Conservation (phyloP, 2,113 vertebrate genomes). For the Trogon melanurus region DNA sequence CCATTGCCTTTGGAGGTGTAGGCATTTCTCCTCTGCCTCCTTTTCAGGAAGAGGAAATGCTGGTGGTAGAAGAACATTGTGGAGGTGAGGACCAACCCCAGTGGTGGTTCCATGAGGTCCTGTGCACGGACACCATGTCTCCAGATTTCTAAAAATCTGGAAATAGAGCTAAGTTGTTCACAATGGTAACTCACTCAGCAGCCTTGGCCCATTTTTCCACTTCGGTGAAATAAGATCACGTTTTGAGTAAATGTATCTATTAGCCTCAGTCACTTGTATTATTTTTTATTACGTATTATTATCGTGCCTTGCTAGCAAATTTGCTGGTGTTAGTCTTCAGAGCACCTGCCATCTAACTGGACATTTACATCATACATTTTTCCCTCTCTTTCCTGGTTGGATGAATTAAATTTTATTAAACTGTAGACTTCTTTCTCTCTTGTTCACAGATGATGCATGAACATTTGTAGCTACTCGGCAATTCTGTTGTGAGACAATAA, state of each 20-base stretch:
- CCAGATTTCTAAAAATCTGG: neutral
- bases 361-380: neutral
- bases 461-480: constrained; percentile 52
- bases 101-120: neutral
- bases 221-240: neutral
- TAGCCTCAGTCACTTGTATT: neutral
- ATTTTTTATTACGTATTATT: neutral
- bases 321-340: neutral
- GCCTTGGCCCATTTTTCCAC: neutral
- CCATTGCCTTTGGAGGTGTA: rapidly evolving
- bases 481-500: constrained; percentile 55
- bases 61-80: neutral
- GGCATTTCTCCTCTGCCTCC: neutral
- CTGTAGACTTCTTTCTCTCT: constrained; percentile 12
- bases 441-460: constrained; percentile 47
- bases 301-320: constrained; percentile 1
- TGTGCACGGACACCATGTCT: neutral
- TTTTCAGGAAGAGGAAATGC: neutral
- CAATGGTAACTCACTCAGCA: neutral
- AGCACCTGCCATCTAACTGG: neutral
- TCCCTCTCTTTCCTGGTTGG: constrained; percentile 5
- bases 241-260: neutral
- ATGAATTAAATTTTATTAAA: constrained; percentile 11
- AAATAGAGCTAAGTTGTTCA: rapidly evolving
- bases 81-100: neutral